A percentile compares a stretch with the other conserved stretches of the same genome.
phyloP scores from a whole-genome alignment of 2,113 vertebrate species.

The Megalops atlanticus region DNA sequence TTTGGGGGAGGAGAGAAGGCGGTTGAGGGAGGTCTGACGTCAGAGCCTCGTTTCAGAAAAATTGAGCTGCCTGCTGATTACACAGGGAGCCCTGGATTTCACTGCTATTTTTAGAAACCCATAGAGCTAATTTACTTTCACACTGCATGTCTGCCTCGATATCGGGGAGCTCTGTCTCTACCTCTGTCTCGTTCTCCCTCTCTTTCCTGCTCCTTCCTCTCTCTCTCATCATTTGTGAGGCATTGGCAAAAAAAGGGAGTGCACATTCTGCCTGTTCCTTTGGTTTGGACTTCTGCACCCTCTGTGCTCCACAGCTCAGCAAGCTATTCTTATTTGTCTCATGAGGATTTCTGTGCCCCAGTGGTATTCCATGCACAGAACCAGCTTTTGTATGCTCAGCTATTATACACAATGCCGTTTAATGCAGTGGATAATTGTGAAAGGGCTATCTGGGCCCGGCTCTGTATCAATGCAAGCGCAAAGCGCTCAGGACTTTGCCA shows the following conservation, averaged over 20 bases:
- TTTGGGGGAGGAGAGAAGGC: not conserved
- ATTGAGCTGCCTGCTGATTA: not conserved
- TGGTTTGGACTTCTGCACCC: not conserved
- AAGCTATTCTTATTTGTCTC: not conserved
- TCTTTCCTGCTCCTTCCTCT: not conserved
- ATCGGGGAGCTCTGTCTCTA: slow-evolving; percentile 33
- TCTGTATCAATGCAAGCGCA: not conserved
- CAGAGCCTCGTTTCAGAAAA: not conserved
- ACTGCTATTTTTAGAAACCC: slow-evolving; percentile 26
- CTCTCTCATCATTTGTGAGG: slow-evolving; percentile 35
- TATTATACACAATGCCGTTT: not conserved
- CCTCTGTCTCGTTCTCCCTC: slow-evolving; percentile 23
- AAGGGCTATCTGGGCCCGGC: not conserved
- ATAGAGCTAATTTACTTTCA: slow-evolving; percentile 17
- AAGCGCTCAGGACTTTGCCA: slow-evolving; percentile 4
- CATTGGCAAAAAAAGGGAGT: slow-evolving; percentile 17
- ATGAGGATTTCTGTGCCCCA: not conserved
- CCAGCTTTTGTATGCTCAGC: not conserved
- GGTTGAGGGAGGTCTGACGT: not conserved
- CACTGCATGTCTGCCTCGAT: slow-evolving; percentile 35
- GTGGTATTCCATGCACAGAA: not conserved
- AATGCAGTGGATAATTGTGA: not conserved
- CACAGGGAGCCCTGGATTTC: not conserved
- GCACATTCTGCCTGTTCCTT: not conserved
- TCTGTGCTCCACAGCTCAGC: not conserved